Conservation (phyloP, 2,888 invertebrate species). For the Tachina fera region DNA sequence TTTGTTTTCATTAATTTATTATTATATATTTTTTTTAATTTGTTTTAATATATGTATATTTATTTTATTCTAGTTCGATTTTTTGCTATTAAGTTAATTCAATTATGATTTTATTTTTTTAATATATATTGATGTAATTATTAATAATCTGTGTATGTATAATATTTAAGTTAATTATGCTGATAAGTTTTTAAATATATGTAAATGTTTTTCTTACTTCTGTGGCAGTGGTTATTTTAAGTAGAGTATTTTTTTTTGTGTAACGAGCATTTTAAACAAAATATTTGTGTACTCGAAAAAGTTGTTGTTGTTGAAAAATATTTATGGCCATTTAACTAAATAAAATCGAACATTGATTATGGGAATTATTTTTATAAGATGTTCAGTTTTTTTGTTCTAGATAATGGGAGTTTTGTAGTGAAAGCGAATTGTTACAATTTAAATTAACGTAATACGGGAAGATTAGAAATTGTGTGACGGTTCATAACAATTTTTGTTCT, state of each 20-base stretch:
- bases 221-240: constrained; percentile 81
- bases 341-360: background rate
- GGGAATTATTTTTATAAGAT: background rate
- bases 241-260: constrained; percentile 66
- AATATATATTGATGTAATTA: constrained; percentile 71
- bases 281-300: constrained; percentile 42
- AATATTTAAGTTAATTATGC: constrained; percentile 64
- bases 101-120: constrained; percentile 70
- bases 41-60: constrained; percentile 66
- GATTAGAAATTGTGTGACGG: too few relatives aligned
- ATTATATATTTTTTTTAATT: constrained; percentile 58
- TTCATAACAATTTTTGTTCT: too few relatives aligned
- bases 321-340: constrained; percentile 30
- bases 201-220: constrained; percentile 69
- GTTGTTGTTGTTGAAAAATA: background rate
- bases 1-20: constrained; percentile 36
- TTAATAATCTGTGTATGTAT: constrained; percentile 71
- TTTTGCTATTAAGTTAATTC: constrained; percentile 75
- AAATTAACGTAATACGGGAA: background rate
- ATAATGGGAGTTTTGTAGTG: too few relatives aligned
- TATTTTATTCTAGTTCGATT: constrained; percentile 73
- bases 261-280: background rate
- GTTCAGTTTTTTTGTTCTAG: too few relatives aligned
- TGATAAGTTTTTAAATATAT: constrained; percentile 70
- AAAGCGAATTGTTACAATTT: background rate